Percentiles rank a stretch among this genome's conserved stretches.
Conservation (phyloP, 1,140 invertebrate species). For the Pemphigus obesinymphae region DNA sequence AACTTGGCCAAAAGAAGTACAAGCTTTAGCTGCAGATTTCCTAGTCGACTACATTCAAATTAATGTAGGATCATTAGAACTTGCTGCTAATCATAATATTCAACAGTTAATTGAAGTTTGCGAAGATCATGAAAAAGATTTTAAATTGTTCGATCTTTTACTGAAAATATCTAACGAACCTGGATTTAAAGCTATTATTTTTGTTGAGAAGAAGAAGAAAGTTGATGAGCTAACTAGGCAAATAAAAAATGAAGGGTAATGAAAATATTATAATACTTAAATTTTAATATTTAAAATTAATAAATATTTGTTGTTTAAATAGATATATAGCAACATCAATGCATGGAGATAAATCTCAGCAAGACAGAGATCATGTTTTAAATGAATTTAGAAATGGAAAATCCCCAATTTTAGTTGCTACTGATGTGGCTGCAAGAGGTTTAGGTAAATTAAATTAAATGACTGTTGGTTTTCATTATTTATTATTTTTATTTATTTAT, state of each 20-base stretch:
- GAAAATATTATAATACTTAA: background rate
- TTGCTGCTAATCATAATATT: slow-evolving; percentile 98
- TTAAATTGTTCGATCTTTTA: slow-evolving; percentile 39
- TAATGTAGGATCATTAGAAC: slow-evolving; percentile 89
- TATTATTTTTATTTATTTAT: slow-evolving; percentile 61
- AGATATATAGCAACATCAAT: slow-evolving; percentile 69
- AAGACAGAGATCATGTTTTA: slow-evolving; percentile 92
- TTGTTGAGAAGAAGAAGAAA: slow-evolving; percentile 95
- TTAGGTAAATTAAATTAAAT: slow-evolving; percentile 55
- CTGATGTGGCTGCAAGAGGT: slow-evolving; percentile 96
- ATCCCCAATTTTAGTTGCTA: slow-evolving; percentile 93
- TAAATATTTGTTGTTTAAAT: background rate
- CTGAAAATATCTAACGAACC: slow-evolving; percentile 40
- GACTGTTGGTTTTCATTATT: background rate
- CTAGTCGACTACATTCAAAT: slow-evolving; percentile 91
- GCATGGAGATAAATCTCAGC: slow-evolving; percentile 96
- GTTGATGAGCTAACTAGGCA: slow-evolving; percentile 88
- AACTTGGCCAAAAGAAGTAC: slow-evolving; percentile 98
- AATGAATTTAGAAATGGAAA: slow-evolving; percentile 90
- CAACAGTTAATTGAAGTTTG: slow-evolving; percentile 94
- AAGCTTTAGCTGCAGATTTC: slow-evolving; percentile 91
- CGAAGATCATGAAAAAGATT: slow-evolving; percentile 80
- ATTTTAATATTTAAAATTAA: background rate
- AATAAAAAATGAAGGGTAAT: slow-evolving; percentile 56
- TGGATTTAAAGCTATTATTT: slow-evolving; percentile 67